A percentile compares a stretch with the other conserved stretches of the same genome.
Evolutionary conservation across 2,797 vertebrate genomes (phyloP).

Genomic region (Synanceia verrucosa): DNA sequence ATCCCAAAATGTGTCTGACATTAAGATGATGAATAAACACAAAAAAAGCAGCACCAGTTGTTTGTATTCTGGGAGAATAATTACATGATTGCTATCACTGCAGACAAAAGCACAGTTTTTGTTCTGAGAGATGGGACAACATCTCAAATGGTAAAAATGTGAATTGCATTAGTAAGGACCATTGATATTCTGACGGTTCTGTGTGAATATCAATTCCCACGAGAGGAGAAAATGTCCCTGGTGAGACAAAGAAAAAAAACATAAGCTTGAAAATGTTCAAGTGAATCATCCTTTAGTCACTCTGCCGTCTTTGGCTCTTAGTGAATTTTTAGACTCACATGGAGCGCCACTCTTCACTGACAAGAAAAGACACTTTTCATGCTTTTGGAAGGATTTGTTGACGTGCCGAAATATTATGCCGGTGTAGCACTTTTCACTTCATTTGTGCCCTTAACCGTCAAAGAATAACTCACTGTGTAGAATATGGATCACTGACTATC

Average conservation of each 20-base stretch:
- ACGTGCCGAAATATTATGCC: constrained; percentile 55
- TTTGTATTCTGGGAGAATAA: constrained; percentile 51
- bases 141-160: constrained; percentile 54
- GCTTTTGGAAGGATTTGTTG: constrained; percentile 64
- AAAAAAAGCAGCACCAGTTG: neutral
- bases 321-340: constrained; percentile 45
- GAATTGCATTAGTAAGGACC: constrained; percentile 63
- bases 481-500: constrained; percentile 64
- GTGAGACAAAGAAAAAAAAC: constrained; percentile 33
- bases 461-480: constrained; percentile 53
- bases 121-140: constrained; percentile 50
- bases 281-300: constrained; percentile 63
- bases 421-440: constrained; percentile 61
- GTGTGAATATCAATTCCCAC: constrained; percentile 56
- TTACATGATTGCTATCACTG: constrained; percentile 26
- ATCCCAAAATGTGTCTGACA: neutral
- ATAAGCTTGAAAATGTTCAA: constrained; percentile 48
- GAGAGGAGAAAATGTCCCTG: constrained; percentile 35
- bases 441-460: constrained; percentile 49
- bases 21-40: constrained; percentile 1
- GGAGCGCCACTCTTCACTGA: constrained; percentile 52
- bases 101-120: constrained; percentile 48
- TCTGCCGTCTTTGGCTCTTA: constrained; percentile 40
- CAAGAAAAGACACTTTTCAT: constrained; percentile 52
- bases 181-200: constrained; percentile 65